Evolutionary conservation across 2,888 invertebrate species (phyloP), one percentile per base, ranked within the genome.

Genomic region (Caenorhabditis wallacei): DNA sequence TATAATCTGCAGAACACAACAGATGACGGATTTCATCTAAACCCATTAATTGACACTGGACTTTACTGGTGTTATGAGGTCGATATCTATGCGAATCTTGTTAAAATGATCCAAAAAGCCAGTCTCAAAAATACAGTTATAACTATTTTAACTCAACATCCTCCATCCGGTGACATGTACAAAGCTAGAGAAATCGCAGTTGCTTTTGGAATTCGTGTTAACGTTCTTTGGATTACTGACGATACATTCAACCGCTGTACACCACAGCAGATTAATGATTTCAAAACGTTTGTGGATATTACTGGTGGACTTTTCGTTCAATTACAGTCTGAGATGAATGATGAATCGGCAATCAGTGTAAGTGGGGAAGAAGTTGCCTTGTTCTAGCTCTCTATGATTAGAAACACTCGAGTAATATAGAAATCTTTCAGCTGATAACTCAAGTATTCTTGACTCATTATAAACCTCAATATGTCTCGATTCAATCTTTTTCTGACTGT

Each of bases 231-330:
- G 74, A 68, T 63, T 18, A 61, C 5, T 11, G 80, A 80, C 37
- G 3, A 20, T 1, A 69, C 69, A 1, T 80, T 59, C 69, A 80
- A 59, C 37, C 16, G 26, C 4, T 74, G 72, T 13, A 22, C 57
- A 10, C 26, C 37, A 46, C 22, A 20, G 0, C 59, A 51, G 2
- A 18, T 57, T 2, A 18, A 22, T 0, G 30, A 40, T 37, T 80
- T 81, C 64, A 61, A 70, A 56, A 16, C 46, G 0, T 81, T 81
- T 37, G 63, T 64, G 20, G 80, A 70, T 35, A 37, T 56, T 22
- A 81, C 80, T 11, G 80, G 80, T 22, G 80, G 80, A 20, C 43
- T 81, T 20, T 81, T 81, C 20, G 80, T 75, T 2, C 63, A 81
- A 22, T 37, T 81, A 20, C 69, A 75, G 30, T 40, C 80, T 0